A percentile compares a stretch with the other conserved stretches of the same genome.
Conservation (phyloP, 2,797 vertebrate species). For the Rallus crepitans region DNA sequence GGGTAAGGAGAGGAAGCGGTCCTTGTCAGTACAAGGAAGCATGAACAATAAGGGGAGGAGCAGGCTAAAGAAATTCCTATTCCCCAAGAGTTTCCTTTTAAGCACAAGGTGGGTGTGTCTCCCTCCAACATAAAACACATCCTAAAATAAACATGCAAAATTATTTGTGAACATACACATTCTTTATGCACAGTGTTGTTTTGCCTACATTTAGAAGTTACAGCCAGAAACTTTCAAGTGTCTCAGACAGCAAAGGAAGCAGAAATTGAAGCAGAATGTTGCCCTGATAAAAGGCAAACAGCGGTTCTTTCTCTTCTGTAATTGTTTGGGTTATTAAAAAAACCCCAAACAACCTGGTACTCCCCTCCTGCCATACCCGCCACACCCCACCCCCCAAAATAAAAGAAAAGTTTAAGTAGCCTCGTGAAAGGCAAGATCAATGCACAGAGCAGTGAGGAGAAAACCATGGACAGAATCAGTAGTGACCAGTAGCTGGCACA, state of each 20-base stretch:
- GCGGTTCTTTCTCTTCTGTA: background rate
- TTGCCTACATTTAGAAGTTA: constrained; percentile 22
- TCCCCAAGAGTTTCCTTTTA: constrained; percentile 69
- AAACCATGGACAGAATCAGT: background rate
- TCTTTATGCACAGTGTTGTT: background rate
- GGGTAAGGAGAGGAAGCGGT: constrained; percentile 60
- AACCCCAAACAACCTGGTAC: background rate
- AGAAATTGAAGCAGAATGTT: constrained; percentile 6
- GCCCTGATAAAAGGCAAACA: background rate
- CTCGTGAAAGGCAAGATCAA: background rate
- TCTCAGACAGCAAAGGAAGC: constrained; percentile 1
- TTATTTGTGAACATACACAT: constrained; percentile 40
- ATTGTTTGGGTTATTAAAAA: background rate
- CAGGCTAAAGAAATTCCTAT: constrained; percentile 61
- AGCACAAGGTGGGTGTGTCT: constrained; percentile 64
- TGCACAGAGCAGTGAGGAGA: background rate
- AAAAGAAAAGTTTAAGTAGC: background rate
- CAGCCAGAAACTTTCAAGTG: constrained; percentile 4
- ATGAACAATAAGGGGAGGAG: constrained; percentile 76
- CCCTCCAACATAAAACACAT: constrained; percentile 36
- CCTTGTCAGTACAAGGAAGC: constrained; percentile 72
- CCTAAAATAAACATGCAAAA: constrained; percentile 62
- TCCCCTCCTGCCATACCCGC: background rate
- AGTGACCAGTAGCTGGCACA: constrained; percentile 12
- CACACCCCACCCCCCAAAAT: background rate